phyloP scores from a whole-genome alignment of 1,140 invertebrate species.

The Drosophila chauvacae region DNA sequence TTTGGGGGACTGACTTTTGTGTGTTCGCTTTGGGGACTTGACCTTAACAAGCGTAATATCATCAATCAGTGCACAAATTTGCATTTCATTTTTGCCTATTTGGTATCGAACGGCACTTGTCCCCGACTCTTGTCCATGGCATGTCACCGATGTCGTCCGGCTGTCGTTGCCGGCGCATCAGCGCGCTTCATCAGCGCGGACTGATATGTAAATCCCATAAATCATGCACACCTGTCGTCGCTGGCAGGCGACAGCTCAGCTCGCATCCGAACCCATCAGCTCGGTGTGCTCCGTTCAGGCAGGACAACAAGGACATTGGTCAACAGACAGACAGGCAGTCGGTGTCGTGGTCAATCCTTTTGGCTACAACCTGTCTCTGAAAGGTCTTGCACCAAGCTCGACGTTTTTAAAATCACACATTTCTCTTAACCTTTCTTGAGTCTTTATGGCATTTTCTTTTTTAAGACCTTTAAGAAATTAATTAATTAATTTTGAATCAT shows the following conservation, averaged over 20 bases:
- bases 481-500: background rate
- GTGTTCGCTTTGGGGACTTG: constrained; percentile 4
- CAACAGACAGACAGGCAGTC: constrained; percentile 24
- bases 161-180: constrained; percentile 76
- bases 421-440: background rate
- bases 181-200: constrained; percentile 72
- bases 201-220: constrained; percentile 83
- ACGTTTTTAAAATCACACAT: background rate
- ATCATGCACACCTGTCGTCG: constrained; percentile 81
- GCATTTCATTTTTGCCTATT: constrained; percentile 63
- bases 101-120: constrained; percentile 21
- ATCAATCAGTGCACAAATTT: constrained; percentile 81
- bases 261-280: constrained; percentile 20
- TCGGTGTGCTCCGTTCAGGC: constrained; percentile 28
- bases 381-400: background rate
- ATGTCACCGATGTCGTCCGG: constrained; percentile 38
- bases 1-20: background rate
- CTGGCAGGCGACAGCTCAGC: constrained; percentile 59
- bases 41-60: constrained; percentile 60
- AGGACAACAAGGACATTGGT: constrained; percentile 46
- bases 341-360: constrained; percentile 59
- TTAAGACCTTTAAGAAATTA: background rate
- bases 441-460: background rate
- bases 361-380: background rate
- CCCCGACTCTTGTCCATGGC: constrained; percentile 2